Percentiles rank a stretch among this genome's conserved stretches.
These are phyloP conservation scores for Heliconius melpomene DNA, from an alignment of 1,140 invertebrate species.

Conservation along the genomic window DNA sequence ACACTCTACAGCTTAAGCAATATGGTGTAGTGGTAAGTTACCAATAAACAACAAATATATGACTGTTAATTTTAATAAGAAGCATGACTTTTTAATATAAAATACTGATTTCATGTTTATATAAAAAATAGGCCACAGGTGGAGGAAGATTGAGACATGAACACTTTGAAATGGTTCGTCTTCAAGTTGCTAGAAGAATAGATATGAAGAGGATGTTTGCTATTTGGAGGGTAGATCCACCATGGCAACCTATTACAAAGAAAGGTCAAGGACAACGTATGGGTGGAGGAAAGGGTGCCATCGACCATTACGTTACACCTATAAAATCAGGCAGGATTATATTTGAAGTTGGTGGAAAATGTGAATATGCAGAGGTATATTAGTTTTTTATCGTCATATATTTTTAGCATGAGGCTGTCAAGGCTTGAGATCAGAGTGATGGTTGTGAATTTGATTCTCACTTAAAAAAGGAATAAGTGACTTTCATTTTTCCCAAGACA, in stretches of 20 bases:
- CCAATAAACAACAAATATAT: not conserved
- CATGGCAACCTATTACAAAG: slow-evolving; percentile 97
- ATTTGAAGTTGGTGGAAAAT: slow-evolving; percentile 95
- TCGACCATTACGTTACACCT: slow-evolving; percentile 97
- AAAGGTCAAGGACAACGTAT: slow-evolving; percentile 95
- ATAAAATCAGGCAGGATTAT: slow-evolving; percentile 95
- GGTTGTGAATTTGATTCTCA: not conserved
- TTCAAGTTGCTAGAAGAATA: slow-evolving; percentile 88
- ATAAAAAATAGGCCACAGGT: slow-evolving; percentile 82
- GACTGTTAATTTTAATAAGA: not conserved
- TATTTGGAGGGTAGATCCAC: slow-evolving; percentile 96
- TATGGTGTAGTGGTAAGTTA: slow-evolving; percentile 92
- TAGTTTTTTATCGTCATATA: not conserved
- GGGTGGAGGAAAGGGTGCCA: slow-evolving; percentile 98
- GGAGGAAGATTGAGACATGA: slow-evolving; percentile 90
- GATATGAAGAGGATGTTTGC: slow-evolving; percentile 93
- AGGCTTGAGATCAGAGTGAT: no score
- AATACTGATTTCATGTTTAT: not conserved
- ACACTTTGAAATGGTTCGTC: slow-evolving; percentile 95
- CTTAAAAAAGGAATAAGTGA: not conserved
- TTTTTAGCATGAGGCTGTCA: not conserved
- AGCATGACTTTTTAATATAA: not conserved
- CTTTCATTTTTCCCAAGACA: not conserved
- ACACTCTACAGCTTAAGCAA: slow-evolving; percentile 91
- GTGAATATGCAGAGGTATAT: slow-evolving; percentile 92